Evolutionary conservation across 1,140 invertebrate species (phyloP), one percentile per base, ranked within the genome.

Genomic region (Colletes latitarsis): DNA sequence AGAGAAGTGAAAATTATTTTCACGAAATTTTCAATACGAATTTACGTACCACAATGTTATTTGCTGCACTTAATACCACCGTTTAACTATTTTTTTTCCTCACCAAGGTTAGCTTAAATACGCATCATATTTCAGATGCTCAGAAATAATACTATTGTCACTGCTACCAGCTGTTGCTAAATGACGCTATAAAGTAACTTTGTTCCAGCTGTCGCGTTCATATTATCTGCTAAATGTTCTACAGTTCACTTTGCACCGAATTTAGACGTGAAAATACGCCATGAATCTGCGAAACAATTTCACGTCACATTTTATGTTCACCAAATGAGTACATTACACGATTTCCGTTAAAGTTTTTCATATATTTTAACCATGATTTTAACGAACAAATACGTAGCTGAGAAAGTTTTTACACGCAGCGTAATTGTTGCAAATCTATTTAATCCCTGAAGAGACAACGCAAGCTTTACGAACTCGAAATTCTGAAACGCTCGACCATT

Each of bases 81-180:
- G 17, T 58, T 52, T 15, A 19, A 41, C 6, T 14, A 30, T 70
- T 49, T 19, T 46, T 66, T 58, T 39, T 21, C 55, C 70, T 70
- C 41, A 60, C 52, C 66, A 70, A 77, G 75, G 55, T 60, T 70
- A 58, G n/a, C 39, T 62, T 19, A 73, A 71, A 73, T 39, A 49
- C 39, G 17, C 52, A n/a, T 62, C 77, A 79, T 71, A 73, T 79
- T 79, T 73, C 69, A 79, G 77, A 67, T 80, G 71, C 71, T 46
- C 17, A 57, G 60, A 15, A 67, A 58, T 80, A 71, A 74, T 71
- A 67, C 68, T 66, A 80, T 80, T 74, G 77, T 73, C 71, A 58
- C 58, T 74, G 77, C 60, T 75, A 52, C 41, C 77, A 80, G 77
- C 77, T 80, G 77, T 67, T 80, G 21, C 77, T 80, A 67, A 80